Evolutionary conservation across 92 coral and sea anemone genomes (phyloP), one percentile per base, ranked within the genome.

Genomic region (Diadumene lineata): DNA sequence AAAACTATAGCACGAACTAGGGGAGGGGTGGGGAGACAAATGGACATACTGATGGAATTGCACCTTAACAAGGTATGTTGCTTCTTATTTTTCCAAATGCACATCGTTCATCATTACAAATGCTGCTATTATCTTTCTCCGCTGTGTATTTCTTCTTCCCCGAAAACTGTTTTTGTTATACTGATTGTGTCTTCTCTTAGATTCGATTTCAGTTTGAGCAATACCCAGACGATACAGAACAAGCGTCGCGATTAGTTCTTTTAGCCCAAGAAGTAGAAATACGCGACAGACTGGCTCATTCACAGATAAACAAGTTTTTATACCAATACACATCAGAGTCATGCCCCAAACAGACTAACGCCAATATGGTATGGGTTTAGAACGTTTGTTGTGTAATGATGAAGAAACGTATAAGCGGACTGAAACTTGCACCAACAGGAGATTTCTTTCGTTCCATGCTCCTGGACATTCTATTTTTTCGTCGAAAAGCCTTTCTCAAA

Each of bases 181-280:
- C 29, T 43, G 68, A 0, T 27, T 63, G 63, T 34, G 27, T 31
- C 26, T 72, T 56, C 28, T 25, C 25, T 18, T 72, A 92, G 97
- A 93, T 96, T 79, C 99, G 99, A 66, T 85, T 96, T 46, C 99
- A 96, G 82, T 89, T 86, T 67, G 99, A 96, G 69, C 78, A 81
- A 43, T 96, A 96, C 74, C 99, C 99, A 15, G 88, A 87, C 15
- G 89, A 92, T 82, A 84, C 90, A 7, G 94, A 92, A 60, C 97
- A 92, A 72, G 99, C 91, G 16, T 92, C 97, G 29, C 75, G 99
- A 25, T 76, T 92, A 64, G 99, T 96, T 38, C 43, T 92, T 31
- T 86, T 96, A 30, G 89, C 90, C 7, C 99, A 96, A 70, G 99
- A 96, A 72, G 93, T 96, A 6, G 99, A 96, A 79, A 78, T 96